Evolutionary conservation across 2,888 invertebrate genomes (phyloP).

Genomic region (Romanomermis culicivorax): DNA sequence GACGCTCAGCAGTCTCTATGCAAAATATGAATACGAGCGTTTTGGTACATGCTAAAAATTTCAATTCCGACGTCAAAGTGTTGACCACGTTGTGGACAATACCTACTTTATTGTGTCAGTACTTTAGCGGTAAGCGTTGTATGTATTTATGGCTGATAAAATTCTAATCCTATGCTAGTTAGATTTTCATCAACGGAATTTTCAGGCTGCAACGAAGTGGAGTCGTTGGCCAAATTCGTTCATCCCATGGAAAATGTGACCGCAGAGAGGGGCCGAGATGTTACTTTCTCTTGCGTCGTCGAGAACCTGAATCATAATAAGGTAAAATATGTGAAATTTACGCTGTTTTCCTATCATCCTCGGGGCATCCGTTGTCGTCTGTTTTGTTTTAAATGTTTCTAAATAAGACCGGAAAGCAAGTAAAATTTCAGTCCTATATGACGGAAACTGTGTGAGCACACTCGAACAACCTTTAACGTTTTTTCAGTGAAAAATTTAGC

Average conservation of each 20-base stretch:
- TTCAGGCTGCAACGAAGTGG: background rate
- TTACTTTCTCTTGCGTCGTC: slow-evolving; percentile 23
- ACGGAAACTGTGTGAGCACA: background rate
- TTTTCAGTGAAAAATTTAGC: no score
- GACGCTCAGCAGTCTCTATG: no score
- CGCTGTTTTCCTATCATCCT: no score
- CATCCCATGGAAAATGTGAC: slow-evolving; percentile 21
- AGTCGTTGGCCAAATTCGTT: slow-evolving; percentile 11
- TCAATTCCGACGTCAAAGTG: no score
- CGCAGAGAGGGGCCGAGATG: slow-evolving; percentile 23
- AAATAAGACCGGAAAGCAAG: background rate
- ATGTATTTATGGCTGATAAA: background rate
- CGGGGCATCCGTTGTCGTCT: no score
- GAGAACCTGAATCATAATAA: slow-evolving; percentile 33
- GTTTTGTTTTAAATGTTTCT: no score
- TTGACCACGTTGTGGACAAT: slow-evolving; percentile 1
- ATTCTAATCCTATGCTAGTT: background rate
- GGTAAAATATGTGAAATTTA: no score
- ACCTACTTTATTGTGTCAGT: slow-evolving; percentile 9
- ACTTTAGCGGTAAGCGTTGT: slow-evolving; percentile 7
- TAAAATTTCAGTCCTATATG: background rate
- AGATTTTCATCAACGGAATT: background rate
- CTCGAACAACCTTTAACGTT: no score
- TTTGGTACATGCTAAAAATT: no score
- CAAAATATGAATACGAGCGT: no score